Evolutionary conservation across 1,140 invertebrate genomes (phyloP), one percentile per base, ranked within the genome.

Genomic region (Drosophila auraria): DNA sequence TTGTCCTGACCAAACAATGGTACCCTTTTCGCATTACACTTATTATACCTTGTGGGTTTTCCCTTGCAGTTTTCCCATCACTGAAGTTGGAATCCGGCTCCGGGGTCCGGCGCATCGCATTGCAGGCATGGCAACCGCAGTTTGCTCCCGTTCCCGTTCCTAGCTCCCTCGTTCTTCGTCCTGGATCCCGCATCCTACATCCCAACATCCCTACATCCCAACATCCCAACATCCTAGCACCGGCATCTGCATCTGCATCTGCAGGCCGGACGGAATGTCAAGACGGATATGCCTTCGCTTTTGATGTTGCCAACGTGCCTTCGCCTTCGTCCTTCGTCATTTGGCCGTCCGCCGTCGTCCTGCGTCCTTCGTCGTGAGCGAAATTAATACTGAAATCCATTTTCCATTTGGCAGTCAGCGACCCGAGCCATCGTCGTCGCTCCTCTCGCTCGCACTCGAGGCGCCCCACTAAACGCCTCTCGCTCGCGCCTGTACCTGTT

Each of bases 331-430:
- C 58, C 53, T 50, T 64, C 50, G 58, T 53, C 61, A 30, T 69
- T 27, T 36, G 30, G 51, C 51, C 51, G 53, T 36, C 40, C 25
- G 23, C 20, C 20, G 12, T 57, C 50, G 33, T 47, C 23, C 36
- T 58, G 9, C 40, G 64, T 80, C 51, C 51, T 40, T 69, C 60
- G 69, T 82, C 78, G 78, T 89, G 82, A 86, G 82, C 78, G 78
- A 89, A 89, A 89, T 89, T 90, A 89, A 89, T 90, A 89, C 78
- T 70, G 86, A 89, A 89, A 89, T 89, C 86, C 86, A 90, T 89
- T 84, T 87, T 77, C 80, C 58, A 66, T 82, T 82, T 80, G 63
- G 76, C 80, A 79, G 68, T 42, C 64, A 44, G 53, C 45, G 40
- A 33, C 42, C 33, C 51, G 54, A 38, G 53, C 56, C 56, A 30